These are phyloP conservation scores for Spisula subtruncata DNA, from an alignment of 2,888 invertebrate genomes.

Conservation along the genomic window DNA sequence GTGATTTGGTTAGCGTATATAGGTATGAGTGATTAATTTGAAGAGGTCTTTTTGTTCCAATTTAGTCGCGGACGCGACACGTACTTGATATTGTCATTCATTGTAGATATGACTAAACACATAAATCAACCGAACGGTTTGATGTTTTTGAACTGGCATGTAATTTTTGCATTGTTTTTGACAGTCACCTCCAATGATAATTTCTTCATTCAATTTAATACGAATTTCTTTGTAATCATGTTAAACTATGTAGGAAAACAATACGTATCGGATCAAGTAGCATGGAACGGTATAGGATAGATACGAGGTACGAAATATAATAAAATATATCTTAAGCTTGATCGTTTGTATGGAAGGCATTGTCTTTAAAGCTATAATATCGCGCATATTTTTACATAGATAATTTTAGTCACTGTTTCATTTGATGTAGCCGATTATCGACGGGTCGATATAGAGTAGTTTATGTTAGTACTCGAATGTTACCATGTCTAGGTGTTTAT, in stretches of 20 bases:
- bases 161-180: not conserved
- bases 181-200: not conserved
- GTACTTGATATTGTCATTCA: no score
- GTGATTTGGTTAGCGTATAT: no score
- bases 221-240: not conserved
- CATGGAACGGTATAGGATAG: not conserved
- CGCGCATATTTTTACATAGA: not conserved
- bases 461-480: not conserved
- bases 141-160: constrained; percentile 24
- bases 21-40: no score
- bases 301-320: not conserved
- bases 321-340: not conserved
- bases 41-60: no score
- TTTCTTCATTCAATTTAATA: constrained; percentile 9
- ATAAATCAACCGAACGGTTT: not conserved
- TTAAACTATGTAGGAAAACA: not conserved
- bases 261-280: not conserved
- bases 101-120: no score
- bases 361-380: not conserved
- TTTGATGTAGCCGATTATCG: not conserved
- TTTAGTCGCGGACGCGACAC: no score
- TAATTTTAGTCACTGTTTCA: constrained; percentile 16
- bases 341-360: not conserved
- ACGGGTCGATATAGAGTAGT: not conserved
- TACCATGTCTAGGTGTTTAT: not conserved